Percentiles rank a stretch among this genome's conserved stretches.
phyloP scores from a whole-genome alignment of 92 coral and sea anemone genomes.

The Paragorgia papillata region DNA sequence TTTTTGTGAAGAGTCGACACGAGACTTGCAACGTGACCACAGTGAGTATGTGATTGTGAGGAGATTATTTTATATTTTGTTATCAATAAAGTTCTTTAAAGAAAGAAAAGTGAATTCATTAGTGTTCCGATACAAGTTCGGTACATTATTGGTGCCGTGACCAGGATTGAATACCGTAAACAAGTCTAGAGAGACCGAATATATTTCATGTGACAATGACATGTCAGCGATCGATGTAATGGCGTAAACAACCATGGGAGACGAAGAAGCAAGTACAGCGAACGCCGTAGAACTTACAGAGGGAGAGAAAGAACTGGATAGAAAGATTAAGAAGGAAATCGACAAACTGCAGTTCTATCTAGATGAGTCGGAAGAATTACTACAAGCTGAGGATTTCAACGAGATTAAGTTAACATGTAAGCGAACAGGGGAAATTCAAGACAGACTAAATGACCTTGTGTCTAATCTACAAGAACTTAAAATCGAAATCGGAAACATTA shows the following conservation, averaged over 20 bases:
- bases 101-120: neutral
- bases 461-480: conserved; percentile 54
- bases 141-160: conserved; percentile 62
- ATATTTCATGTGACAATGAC: conserved; percentile 2
- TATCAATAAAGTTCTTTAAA: conserved; percentile 58
- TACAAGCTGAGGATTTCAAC: conserved; percentile 41
- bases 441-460: conserved; percentile 52
- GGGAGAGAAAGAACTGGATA: conserved; percentile 38
- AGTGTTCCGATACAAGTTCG: conserved; percentile 5
- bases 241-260: conserved; percentile 31
- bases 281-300: neutral
- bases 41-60: too few species aligned
- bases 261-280: neutral
- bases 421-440: conserved; percentile 44
- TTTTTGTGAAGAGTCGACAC: too few species aligned
- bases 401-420: conserved; percentile 49
- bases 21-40: too few species aligned
- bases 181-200: conserved; percentile 26
- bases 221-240: too few species aligned
- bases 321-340: conserved; percentile 51
- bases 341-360: conserved; percentile 52
- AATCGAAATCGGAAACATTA: conserved; percentile 45
- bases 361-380: conserved; percentile 5
- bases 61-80: too few species aligned
- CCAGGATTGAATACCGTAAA: conserved; percentile 43